These are phyloP conservation scores for Grantiella picta DNA, from an alignment of 2,113 vertebrate genomes.

Conservation along the genomic window DNA sequence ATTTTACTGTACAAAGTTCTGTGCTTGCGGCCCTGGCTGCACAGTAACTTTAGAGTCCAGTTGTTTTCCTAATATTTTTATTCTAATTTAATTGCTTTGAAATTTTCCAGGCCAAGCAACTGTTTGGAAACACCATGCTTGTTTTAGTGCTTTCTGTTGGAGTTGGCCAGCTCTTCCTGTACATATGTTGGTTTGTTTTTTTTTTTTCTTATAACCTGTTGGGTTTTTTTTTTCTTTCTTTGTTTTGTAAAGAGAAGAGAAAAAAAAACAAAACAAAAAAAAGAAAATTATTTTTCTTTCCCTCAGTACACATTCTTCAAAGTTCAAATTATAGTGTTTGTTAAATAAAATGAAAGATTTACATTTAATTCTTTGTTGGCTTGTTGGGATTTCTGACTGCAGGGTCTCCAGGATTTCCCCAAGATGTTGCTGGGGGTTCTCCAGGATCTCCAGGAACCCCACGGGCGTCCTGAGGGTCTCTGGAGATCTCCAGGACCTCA, in stretches of 20 bases:
- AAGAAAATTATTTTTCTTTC: slow-evolving; percentile 57
- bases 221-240: background rate
- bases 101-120: slow-evolving; percentile 62
- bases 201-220: slow-evolving; percentile 39
- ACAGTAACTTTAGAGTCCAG: slow-evolving; percentile 46
- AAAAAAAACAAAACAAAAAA: background rate
- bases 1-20: slow-evolving; percentile 47
- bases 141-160: slow-evolving; percentile 22
- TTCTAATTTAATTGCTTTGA: slow-evolving; percentile 80
- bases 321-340: slow-evolving; percentile 72
- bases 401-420: background rate
- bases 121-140: slow-evolving; percentile 34
- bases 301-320: slow-evolving; percentile 32
- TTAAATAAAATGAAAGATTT: slow-evolving; percentile 77
- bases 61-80: slow-evolving; percentile 69
- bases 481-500: background rate
- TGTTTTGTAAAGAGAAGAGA: slow-evolving; percentile 47
- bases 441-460: background rate
- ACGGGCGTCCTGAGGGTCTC: background rate
- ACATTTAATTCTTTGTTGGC: background rate
- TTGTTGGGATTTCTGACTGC: background rate
- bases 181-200: slow-evolving; percentile 12
- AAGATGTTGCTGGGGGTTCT: background rate
- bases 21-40: slow-evolving; percentile 7
- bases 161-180: slow-evolving; percentile 59